phyloP scores from a whole-genome alignment of 2,888 invertebrate species.

The Gandaritis pyraliata region DNA sequence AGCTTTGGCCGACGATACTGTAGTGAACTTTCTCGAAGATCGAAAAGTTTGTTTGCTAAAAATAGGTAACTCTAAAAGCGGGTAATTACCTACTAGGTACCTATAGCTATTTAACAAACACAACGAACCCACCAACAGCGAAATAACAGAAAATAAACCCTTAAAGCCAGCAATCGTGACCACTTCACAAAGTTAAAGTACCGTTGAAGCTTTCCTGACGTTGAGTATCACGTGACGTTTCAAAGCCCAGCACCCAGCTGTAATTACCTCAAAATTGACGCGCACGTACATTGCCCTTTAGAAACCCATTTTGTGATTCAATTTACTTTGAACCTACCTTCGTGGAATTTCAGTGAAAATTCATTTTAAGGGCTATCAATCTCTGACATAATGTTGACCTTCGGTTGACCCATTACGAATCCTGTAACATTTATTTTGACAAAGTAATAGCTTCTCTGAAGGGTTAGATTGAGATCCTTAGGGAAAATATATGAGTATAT shows the following conservation, averaged over 20 bases:
- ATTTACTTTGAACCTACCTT: constrained; percentile 21
- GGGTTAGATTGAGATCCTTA: background rate
- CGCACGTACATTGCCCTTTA: constrained; percentile 38
- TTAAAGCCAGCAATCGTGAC: constrained; percentile 3
- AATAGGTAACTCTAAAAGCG: background rate
- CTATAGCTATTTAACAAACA: background rate
- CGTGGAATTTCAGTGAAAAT: constrained; percentile 4
- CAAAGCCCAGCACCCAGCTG: constrained; percentile 20
- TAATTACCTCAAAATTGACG: constrained; percentile 34
- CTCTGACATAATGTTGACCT: constrained; percentile 12
- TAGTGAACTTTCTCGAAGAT: constrained; percentile 14
- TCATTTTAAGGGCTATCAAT: constrained; percentile 16
- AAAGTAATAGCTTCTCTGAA: background rate
- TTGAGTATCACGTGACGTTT: constrained; percentile 13
- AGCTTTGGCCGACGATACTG: constrained; percentile 5
- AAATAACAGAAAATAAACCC: constrained; percentile 2
- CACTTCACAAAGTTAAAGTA: constrained; percentile 4
- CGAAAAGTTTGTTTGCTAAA: constrained; percentile 10
- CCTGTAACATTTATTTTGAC: constrained; percentile 6
- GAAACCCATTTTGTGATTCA: constrained; percentile 36
- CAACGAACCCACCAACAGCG: background rate
- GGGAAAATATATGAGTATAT: too few species aligned
- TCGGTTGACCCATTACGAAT: constrained; percentile 20
- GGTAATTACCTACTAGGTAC: background rate
- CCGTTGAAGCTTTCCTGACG: constrained; percentile 14